Base-by-base conservation (phyloP, 2,888 invertebrate genomes). In the Melolontha melolontha region DNA sequence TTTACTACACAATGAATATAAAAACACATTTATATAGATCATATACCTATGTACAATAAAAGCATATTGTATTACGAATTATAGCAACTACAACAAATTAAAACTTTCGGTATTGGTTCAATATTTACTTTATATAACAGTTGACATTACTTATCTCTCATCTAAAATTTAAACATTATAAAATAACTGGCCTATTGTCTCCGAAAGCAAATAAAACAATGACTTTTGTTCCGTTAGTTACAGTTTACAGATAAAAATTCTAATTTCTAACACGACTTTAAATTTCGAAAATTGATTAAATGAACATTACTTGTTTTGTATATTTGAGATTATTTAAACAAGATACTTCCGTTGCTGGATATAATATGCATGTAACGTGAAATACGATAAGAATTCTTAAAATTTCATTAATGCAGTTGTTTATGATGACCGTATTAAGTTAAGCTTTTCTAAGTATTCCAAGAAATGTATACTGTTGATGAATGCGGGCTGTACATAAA, bases 301-400 rank as follows among this genome's bases (percentile, higher is more conserved):
- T 49, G 22, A n/a, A n/a, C n/a, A n/a, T n/a, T n/a, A n/a, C n/a
- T n/a, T n/a, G n/a, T n/a, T n/a, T n/a, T n/a, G n/a, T n/a, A n/a
- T n/a, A n/a, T n/a, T n/a, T n/a, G n/a, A n/a, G n/a, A n/a, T n/a
- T n/a, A n/a, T n/a, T n/a, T n/a, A n/a, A n/a, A n/a, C n/a, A n/a
- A n/a, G n/a, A n/a, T n/a, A 49, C 49, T 49, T 49, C 49, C 49
- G 17, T 17, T 22, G 49, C 12, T 49, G 2, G 8, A 8, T 49
- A 1, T 11, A 11, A 22, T 16, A 8, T 22, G 49, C 22, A 49
- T 8, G 8, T 22, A 16, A 49, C 10, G 22, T 8, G 17, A 49
- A 49, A 49, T 49, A 22, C 22, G 49, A 49, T 49, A 49, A 49
- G 22, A 22, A 7, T 22, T 22, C 22, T 47, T 49, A 49, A 49